Evolutionary conservation across 30 jellyfish, hydroid and myxozoan genomes (phyloP), one percentile per base, ranked within the genome.

Genomic region (Hydractinia symbiolongicarpus): DNA sequence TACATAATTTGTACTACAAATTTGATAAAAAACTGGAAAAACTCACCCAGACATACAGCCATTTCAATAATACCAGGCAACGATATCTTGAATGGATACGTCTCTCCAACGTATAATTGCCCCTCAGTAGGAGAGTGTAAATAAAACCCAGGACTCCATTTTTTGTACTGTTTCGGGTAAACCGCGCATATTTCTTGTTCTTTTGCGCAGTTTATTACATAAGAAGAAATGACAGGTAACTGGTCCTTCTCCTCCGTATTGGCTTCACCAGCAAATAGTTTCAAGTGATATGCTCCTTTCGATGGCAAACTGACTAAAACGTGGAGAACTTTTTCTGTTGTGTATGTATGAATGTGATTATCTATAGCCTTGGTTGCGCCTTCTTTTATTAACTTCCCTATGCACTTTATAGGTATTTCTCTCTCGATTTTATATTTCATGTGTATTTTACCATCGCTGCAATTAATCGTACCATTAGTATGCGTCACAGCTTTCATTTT

Each of bases 121-220:
- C 96, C 96, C 11, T 73, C 54, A n/a, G 77, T 70, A 0, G 96
- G 96, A 49, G 78, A 78, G 53, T 83, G 81, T 40, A 88, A 67
- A n/a, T 57, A 44, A 66, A 61, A 88, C 54, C 94, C 96, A 7
- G 83, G 87, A 21, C 50, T 54, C 93, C 93, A 88, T 21, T 78
- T 54, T 57, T 83, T 84, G 69, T 77, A 88, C 14, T 81, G 76
- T 61, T 77, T 83, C 13, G 96, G 96, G 66, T 78, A 89, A 52
- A 81, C 85, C 60, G 49, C 49, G 20, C 74, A 40, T 53, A 54
- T 66, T 50, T 53, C 50, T n/a, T 8, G 13, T 30, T 77, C 82
- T 53, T 75, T 68, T 8, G 49, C 17, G 30, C 83, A 71, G 11
- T 57, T 50, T 52, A 89, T 81, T 21, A 64, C 20, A 69, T 81